A percentile compares a stretch with the other conserved stretches of the same genome.
Evolutionary conservation across 1,140 invertebrate genomes (phyloP).

Genomic region (Mamestra configurata): DNA sequence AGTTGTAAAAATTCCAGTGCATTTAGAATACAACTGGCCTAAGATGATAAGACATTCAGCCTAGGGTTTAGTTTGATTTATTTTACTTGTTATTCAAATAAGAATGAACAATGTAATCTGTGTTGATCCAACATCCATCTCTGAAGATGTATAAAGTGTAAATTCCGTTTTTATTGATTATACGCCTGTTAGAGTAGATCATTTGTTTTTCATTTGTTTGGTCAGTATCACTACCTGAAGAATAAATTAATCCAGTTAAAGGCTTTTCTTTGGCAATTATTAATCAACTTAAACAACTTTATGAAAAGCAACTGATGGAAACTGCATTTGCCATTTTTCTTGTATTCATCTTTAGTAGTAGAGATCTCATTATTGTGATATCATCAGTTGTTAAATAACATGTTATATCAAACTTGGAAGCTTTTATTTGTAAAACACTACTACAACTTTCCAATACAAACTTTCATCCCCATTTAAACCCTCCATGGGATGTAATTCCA

Average conservation of each 20-base stretch:
- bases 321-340: constrained; percentile 24
- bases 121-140: constrained; percentile 63
- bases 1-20: constrained; percentile 49
- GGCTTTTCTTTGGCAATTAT: neutral
- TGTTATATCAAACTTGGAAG: neutral
- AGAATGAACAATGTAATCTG: constrained; percentile 67
- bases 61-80: constrained; percentile 74
- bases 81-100: constrained; percentile 70
- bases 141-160: constrained; percentile 80
- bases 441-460: too few species aligned
- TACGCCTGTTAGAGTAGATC: constrained; percentile 85
- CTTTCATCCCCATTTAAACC: too few species aligned
- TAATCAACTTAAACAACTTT: neutral
- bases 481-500: too few species aligned
- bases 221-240: constrained; percentile 48
- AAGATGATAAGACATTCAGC: constrained; percentile 67
- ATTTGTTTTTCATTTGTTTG: constrained; percentile 82
- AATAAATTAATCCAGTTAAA: neutral
- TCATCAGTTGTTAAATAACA: constrained; percentile 33
- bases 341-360: neutral
- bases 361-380: constrained; percentile 17
- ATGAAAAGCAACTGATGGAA: constrained; percentile 39
- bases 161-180: constrained; percentile 85
- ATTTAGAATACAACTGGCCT: constrained; percentile 68
- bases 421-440: neutral